phyloP scores from a whole-genome alignment of 2,797 vertebrate genomes.

The Channa striata region DNA sequence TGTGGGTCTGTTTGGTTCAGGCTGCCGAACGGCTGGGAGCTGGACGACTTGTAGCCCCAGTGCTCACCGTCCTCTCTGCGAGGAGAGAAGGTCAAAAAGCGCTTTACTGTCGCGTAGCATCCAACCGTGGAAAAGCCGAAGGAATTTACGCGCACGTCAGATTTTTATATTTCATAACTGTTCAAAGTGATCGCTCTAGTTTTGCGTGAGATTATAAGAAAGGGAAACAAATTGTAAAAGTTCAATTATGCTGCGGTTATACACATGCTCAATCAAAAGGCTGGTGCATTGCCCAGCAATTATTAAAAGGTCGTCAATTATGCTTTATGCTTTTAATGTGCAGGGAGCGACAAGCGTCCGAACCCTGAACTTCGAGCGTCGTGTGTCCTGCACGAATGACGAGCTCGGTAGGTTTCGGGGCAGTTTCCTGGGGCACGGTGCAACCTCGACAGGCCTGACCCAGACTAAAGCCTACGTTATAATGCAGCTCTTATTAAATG shows the following conservation, averaged over 20 bases:
- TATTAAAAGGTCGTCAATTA: not conserved
- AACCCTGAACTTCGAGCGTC: not conserved
- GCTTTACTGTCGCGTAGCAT: slow-evolving; percentile 1
- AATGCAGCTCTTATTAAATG: not conserved
- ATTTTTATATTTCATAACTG: slow-evolving; percentile 12
- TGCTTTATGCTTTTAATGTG: not conserved
- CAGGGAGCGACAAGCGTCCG: not conserved
- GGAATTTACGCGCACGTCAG: not conserved
- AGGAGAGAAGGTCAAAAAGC: slow-evolving; percentile 16
- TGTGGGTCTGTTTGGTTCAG: slow-evolving; percentile 27
- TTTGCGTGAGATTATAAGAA: not conserved
- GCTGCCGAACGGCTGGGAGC: slow-evolving; percentile 23
- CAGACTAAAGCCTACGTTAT: not conserved
- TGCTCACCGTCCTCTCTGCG: not conserved
- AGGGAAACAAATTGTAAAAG: not conserved
- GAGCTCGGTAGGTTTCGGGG: slow-evolving; percentile 7
- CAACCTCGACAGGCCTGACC: slow-evolving; percentile 2
- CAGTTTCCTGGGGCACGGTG: slow-evolving; percentile 16
- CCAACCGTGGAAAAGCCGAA: not conserved
- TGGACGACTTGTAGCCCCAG: slow-evolving; percentile 25
- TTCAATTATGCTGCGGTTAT: not conserved
- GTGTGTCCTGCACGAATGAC: not conserved
- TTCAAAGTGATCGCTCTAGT: slow-evolving; percentile 14
- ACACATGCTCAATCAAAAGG: not conserved
- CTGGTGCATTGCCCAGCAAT: no score